Percentiles rank a stretch among this genome's conserved stretches.
phyloP scores from a whole-genome alignment of 2,113 vertebrate species.

The Nanger granti region DNA sequence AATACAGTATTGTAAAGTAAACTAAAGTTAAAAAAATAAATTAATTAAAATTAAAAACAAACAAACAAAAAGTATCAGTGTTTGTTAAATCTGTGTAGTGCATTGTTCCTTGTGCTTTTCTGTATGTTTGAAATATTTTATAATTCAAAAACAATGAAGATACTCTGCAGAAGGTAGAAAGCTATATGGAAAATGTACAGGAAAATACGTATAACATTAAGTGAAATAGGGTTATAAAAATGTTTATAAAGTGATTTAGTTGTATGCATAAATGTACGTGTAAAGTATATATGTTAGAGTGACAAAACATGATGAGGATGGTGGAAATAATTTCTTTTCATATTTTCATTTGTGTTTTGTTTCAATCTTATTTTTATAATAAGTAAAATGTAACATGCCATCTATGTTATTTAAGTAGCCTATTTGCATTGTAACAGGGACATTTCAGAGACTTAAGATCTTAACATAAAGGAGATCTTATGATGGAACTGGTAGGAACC shows the following conservation, averaged over 20 bases:
- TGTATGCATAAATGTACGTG: background rate
- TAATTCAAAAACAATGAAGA: background rate
- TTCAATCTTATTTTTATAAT: background rate
- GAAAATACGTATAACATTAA: background rate
- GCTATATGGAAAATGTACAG: background rate
- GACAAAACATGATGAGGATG: background rate
- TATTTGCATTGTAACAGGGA: background rate
- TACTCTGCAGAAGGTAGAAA: background rate
- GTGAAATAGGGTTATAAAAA: background rate
- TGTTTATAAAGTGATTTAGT: background rate
- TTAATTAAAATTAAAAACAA: too few species aligned
- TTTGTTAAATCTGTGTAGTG: background rate
- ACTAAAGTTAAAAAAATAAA: too few species aligned
- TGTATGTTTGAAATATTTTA: background rate
- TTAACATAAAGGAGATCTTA: background rate
- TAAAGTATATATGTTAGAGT: background rate
- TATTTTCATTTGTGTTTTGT: background rate
- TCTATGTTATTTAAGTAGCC: background rate
- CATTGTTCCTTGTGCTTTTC: background rate
- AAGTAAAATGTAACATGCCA: background rate
- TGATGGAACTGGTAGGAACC: background rate
- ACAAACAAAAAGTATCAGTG: background rate
- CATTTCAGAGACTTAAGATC: background rate
- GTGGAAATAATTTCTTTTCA: background rate
- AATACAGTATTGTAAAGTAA: too few species aligned